Conservation (phyloP, 2,113 vertebrate species). For the Kobus ellipsiprymnus region DNA sequence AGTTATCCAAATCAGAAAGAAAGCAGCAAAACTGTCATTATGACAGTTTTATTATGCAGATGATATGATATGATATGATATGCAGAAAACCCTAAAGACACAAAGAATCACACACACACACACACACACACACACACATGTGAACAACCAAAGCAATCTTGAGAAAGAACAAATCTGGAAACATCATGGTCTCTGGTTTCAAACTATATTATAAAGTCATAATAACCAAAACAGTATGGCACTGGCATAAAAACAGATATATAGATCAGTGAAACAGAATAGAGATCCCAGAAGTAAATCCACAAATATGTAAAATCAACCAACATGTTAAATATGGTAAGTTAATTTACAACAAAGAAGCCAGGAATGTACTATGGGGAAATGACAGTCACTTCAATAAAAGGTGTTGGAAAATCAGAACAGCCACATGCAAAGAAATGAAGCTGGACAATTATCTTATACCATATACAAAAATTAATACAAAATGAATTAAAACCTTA, state of each 20-base stretch:
- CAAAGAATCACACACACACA: not conserved
- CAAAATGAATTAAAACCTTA: not conserved
- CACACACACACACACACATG: no score
- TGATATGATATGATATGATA: not conserved
- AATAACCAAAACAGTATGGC: not conserved
- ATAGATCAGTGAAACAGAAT: not conserved
- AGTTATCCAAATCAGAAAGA: not conserved
- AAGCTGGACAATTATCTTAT: not conserved
- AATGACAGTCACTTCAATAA: not conserved
- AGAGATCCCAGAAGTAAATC: not conserved
- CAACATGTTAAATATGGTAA: not conserved
- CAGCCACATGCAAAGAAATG: not conserved
- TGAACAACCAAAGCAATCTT: not conserved
- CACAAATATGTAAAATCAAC: not conserved
- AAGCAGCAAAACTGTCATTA: not conserved
- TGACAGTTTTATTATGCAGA: not conserved
- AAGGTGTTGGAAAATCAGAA: not conserved
- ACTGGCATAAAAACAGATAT: not conserved
- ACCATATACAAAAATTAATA: not conserved
- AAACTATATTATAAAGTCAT: not conserved
- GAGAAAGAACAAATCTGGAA: not conserved
- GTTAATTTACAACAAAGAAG: not conserved
- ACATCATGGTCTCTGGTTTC: not conserved
- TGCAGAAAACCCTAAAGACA: not conserved
- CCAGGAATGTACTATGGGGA: not conserved